A percentile compares a stretch with the other conserved stretches of the same genome.
Conservation (phyloP, 2,113 vertebrate species). For the Coryphaenoides rupestris region DNA sequence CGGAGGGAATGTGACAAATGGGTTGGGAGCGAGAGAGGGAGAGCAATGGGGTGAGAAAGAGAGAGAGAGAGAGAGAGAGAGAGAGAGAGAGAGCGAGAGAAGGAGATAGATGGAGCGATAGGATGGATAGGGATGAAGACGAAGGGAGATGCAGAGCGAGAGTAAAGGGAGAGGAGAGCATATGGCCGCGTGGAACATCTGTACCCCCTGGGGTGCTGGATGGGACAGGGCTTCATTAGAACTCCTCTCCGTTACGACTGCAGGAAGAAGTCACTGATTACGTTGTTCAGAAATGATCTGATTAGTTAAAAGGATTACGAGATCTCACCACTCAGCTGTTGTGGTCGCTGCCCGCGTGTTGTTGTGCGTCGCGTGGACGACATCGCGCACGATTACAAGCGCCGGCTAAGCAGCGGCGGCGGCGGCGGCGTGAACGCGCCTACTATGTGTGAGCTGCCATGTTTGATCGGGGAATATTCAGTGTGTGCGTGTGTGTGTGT, state of each 20-base stretch:
- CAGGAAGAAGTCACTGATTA: conserved; percentile 64
- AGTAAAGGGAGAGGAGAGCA: conserved; percentile 60
- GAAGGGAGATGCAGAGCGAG: neutral
- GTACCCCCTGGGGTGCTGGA: conserved; percentile 66
- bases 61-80: too few relatives aligned
- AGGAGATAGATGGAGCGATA: neutral
- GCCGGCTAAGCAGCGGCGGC: neutral
- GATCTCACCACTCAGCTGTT: conserved; percentile 42
- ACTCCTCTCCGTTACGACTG: conserved; percentile 67
- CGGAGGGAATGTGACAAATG: too few relatives aligned
- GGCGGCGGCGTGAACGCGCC: too few relatives aligned
- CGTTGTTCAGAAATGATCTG: conserved; percentile 58
- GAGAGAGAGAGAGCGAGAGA: too few relatives aligned
- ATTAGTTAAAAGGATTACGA: conserved; percentile 43
- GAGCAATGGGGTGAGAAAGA: neutral
- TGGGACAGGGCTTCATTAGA: conserved; percentile 52
- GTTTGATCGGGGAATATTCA: too few relatives aligned
- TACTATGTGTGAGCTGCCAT: too few relatives aligned
- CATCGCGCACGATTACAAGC: neutral
- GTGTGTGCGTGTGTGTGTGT: too few relatives aligned
- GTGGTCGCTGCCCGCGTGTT: too few relatives aligned
- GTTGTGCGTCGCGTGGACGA: too few relatives aligned
- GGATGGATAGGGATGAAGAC: too few relatives aligned
- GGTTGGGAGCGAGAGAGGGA: too few relatives aligned
- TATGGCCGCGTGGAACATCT: conserved; percentile 74